phyloP scores from a whole-genome alignment of 2,113 vertebrate species.

The Dascyllus trimaculatus region DNA sequence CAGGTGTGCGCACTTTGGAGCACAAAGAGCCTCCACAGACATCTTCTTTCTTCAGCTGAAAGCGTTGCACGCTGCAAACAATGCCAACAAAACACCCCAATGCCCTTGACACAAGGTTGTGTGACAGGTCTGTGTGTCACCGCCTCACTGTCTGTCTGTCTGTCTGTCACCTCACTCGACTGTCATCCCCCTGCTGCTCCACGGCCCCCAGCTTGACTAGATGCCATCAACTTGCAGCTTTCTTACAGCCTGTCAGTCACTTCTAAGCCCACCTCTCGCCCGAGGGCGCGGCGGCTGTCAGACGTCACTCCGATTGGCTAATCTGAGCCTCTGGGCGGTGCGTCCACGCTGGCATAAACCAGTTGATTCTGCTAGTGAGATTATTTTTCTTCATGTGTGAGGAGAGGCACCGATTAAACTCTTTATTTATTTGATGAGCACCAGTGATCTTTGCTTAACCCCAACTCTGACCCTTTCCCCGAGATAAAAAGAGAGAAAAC shows the following conservation, averaged over 20 bases:
- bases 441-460: constrained; percentile 57
- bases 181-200: constrained; percentile 46
- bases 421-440: constrained; percentile 14
- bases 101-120: constrained; percentile 70
- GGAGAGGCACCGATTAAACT: constrained; percentile 22
- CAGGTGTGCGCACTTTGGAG: too few species aligned
- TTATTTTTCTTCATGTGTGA: neutral
- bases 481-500: constrained; percentile 30
- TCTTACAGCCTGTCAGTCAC: constrained; percentile 63
- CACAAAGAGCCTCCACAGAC: neutral
- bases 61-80: constrained; percentile 29
- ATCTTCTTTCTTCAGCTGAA: neutral
- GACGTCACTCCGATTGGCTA: constrained; percentile 64
- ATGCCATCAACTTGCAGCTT: constrained; percentile 56
- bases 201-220: constrained; percentile 46
- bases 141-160: constrained; percentile 18
- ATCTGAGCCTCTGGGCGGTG: constrained; percentile 46
- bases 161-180: constrained; percentile 62
- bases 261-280: constrained; percentile 51
- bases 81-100: constrained; percentile 24
- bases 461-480: constrained; percentile 16
- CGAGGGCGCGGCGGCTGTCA: constrained; percentile 54
- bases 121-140: constrained; percentile 60
- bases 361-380: neutral
- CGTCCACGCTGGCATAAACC: constrained; percentile 15